Conservation (phyloP, 2,113 vertebrate genomes). For the Xerus inauris region DNA sequence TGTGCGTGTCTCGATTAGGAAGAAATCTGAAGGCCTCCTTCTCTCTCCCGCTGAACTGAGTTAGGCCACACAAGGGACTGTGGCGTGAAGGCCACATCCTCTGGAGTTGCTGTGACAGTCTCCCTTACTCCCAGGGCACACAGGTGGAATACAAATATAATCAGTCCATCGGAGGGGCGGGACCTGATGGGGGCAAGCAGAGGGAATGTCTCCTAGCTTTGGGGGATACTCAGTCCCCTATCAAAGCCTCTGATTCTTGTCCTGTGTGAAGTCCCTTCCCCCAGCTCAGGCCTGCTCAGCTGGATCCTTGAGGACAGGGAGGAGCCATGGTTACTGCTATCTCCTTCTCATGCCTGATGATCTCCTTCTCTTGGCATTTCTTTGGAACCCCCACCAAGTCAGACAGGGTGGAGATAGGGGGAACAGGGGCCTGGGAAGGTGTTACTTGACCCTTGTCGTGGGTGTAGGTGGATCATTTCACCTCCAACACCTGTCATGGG, state of each 20-base stretch:
- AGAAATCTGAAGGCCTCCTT: background rate
- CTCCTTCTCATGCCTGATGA: background rate
- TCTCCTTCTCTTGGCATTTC: background rate
- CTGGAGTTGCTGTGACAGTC: background rate
- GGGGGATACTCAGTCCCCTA: background rate
- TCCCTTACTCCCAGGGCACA: background rate
- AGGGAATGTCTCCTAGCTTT: background rate
- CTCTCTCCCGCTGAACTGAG: background rate
- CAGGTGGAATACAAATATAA: fast-evolving
- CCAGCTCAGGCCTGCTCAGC: background rate
- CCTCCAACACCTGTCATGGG: background rate
- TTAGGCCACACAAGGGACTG: background rate
- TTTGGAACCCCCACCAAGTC: background rate
- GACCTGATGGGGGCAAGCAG: background rate
- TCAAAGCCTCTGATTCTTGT: background rate
- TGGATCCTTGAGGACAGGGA: background rate
- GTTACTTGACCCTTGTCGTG: background rate
- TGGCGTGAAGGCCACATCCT: fast-evolving
- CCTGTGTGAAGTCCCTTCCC: fast-evolving
- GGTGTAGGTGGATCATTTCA: background rate
- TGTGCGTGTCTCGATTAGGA: conserved; percentile 39
- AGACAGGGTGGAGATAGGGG: background rate
- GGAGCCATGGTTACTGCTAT: too few relatives aligned
- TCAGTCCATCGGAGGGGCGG: fast-evolving
- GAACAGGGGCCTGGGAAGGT: background rate